Evolutionary conservation across 2,888 invertebrate genomes (phyloP), one percentile per base, ranked within the genome.

Genomic region (Oscheius onirici): DNA sequence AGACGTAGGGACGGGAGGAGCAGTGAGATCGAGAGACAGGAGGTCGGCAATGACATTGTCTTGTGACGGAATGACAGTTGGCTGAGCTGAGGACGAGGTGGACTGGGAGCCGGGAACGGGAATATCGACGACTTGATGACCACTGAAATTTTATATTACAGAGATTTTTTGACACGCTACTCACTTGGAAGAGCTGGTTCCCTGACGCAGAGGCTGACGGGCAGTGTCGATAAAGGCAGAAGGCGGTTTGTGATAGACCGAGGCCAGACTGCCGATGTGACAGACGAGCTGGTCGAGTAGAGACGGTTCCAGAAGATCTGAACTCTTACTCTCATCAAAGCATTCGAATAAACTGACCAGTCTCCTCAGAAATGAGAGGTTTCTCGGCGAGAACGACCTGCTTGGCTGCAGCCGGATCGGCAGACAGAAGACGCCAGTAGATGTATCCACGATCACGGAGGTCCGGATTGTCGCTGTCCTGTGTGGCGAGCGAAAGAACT

Each of bases 241-340:
- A 0, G 99, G 99, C 24, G 99, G 99, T 88, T 99, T 99, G 88
- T 99, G 99, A 88, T 99, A 99, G 13, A 99, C 97, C 51, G 97
- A 95, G 0, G 99, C 99, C 80, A 99, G 91, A 54, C 95, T 95
- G 75, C 96, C 95, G 87, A 99, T 97, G 89, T 99, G 97, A 88
- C 97, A 97, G 87, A 82, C 97, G 71, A 99, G 91, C 89, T 99
- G 99, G 89, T 99, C 97, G 75, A 99, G 90, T 51, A 99, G 90
- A 0, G 97, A 97, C 0, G 99, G 99, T 88, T 99, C 99, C 79
- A 99, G 90, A 54, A 97, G 90, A 90, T 99, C 99, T 0, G 97
- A 49, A 65, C 11, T 8, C 24, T 26, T 13, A 34, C 40, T 24
- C 11, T 15, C 40, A 41, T 13, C 1, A 11, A n/a, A 43, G 17